phyloP scores from a whole-genome alignment of 2,113 vertebrate genomes.

The Brienomyrus longianalis region DNA sequence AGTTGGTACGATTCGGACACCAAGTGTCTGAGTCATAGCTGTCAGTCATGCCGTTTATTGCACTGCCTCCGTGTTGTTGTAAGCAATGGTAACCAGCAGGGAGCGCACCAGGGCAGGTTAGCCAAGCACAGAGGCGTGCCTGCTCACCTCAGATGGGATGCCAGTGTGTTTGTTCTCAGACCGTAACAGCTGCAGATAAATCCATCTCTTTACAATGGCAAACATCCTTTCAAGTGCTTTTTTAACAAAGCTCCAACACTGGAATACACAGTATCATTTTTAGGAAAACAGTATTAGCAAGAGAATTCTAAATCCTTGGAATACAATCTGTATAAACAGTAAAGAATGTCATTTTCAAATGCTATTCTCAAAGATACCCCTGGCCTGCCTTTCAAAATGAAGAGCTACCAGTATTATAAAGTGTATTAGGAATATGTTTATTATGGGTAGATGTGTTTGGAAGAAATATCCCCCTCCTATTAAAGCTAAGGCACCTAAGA shows the following conservation, averaged over 20 bases:
- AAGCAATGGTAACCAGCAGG: conserved; percentile 43
- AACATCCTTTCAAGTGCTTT: neutral
- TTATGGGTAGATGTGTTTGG: neutral
- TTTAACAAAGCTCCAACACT: neutral
- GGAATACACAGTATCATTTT: neutral
- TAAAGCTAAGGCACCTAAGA: neutral
- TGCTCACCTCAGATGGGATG: neutral
- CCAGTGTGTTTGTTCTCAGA: neutral
- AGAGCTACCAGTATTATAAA: neutral
- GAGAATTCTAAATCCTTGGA: neutral
- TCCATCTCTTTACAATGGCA: neutral
- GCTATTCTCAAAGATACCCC: neutral
- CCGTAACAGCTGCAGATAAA: neutral
- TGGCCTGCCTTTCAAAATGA: neutral
- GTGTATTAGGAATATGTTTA: neutral
- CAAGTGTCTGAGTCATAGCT: neutral
- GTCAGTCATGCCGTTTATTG: neutral
- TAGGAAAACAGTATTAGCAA: neutral
- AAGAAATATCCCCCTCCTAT: neutral
- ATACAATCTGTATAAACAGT: neutral
- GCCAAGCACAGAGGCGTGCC: neutral
- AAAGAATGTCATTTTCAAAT: neutral
- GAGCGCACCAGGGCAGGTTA: conserved; percentile 21
- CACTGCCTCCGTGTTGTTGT: neutral
- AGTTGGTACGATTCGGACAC: neutral